Evolutionary conservation across 2,888 invertebrate species (phyloP).

Genomic region (Helicoverpa assulta): DNA sequence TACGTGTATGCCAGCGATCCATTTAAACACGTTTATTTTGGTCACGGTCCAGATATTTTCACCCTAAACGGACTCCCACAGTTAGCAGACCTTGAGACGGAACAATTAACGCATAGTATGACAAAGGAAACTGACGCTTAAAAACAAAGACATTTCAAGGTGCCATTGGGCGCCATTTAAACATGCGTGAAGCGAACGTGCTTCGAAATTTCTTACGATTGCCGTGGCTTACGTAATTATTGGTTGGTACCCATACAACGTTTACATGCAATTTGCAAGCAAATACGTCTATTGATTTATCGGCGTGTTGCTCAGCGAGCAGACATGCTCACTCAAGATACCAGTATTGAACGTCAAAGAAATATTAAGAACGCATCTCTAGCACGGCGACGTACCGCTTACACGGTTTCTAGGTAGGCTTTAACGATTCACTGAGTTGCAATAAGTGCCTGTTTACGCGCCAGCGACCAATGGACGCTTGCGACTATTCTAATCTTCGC

Average conservation of each 20-base stretch:
- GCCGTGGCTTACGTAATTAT: constrained; percentile 68
- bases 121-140: constrained; percentile 73
- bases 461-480: constrained; percentile 27
- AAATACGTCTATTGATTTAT: constrained; percentile 59
- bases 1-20: constrained; percentile 46
- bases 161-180: constrained; percentile 81
- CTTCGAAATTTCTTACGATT: constrained; percentile 75
- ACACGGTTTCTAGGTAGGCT: constrained; percentile 43
- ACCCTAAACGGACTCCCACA: constrained; percentile 63
- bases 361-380: constrained; percentile 48
- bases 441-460: constrained; percentile 47
- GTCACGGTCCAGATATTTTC: constrained; percentile 65
- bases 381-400: constrained; percentile 15
- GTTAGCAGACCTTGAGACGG: constrained; percentile 66
- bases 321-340: constrained; percentile 41
- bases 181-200: constrained; percentile 74
- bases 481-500: constrained; percentile 23
- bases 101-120: constrained; percentile 71
- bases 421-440: constrained; percentile 42
- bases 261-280: constrained; percentile 62
- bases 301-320: constrained; percentile 33
- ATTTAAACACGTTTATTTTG: constrained; percentile 54
- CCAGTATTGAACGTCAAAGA: constrained; percentile 34
- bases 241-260: constrained; percentile 45
- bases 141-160: constrained; percentile 79